Base-by-base conservation (phyloP, 2,113 vertebrate genomes). In the Neodontobutis hainanensis region DNA sequence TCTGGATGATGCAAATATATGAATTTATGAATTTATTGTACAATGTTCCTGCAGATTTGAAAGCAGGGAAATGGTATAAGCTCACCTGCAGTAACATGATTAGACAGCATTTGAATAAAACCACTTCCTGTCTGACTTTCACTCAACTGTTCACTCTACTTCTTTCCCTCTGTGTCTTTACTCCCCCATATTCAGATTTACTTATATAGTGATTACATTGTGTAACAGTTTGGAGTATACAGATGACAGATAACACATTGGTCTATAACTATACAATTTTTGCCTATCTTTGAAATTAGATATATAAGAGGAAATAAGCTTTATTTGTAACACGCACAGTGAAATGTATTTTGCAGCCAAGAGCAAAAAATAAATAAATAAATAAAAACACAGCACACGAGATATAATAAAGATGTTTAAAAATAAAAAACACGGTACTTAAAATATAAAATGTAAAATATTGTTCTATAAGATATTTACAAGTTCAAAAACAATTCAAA, bases 51-150 rank as follows among this genome's bases (percentile, higher is more conserved):
- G 69, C 66, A 72, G 69, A 75, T 55, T 63, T 50, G 51, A 74
- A 70, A 70, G 68, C 47, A 70, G 73, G 62, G 36, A 27, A 64
- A 27, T 58, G 53, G 50, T 46, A 40, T 57, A 45, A 73, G 40
- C 59, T 78, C 75, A 74, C 78, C 73, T 81, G 81, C 68, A 65
- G 74, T 50, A 45, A 72, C 60, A 73, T 80, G 70, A 85, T 57
- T 85, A 80, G 83, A 86, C 80, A 83, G 80, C 76, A 80, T 65
- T 86, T 83, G 79, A 90, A 88, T 91, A 89, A 90, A 89, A 84
- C 78, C 76, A 83, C 85, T 84, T 86, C 65, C 78, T 87, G 79
- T 87, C 81, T 87, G 85, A 89, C 79, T 87, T 85, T 86, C 50
- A 61, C 68, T 70, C 48, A 78, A 71, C 70, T 86, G 55, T 3